A percentile compares a stretch with the other conserved stretches of the same genome.
phyloP scores from a whole-genome alignment of 2,113 vertebrate genomes.

The Accipiter cooperii region DNA sequence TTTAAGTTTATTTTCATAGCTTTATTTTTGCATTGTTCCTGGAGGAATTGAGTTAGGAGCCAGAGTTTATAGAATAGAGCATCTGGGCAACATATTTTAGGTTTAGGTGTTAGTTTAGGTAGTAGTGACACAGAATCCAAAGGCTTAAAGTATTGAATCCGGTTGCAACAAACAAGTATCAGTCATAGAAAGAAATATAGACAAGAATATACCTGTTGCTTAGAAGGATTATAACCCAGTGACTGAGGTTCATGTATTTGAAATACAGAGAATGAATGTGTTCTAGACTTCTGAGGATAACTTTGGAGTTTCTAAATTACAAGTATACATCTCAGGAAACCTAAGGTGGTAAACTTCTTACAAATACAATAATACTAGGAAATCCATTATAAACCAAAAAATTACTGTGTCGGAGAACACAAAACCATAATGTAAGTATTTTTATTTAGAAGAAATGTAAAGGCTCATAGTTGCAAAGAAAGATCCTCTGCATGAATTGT shows the following conservation, averaged over 20 bases:
- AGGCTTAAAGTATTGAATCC: background rate
- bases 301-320: background rate
- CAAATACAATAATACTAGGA: background rate
- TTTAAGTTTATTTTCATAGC: background rate
- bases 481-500: background rate
- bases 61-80: background rate
- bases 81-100: background rate
- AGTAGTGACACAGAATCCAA: background rate
- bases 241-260: background rate
- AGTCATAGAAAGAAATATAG: background rate
- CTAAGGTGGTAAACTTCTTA: background rate
- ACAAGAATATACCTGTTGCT: background rate
- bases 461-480: background rate
- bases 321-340: background rate
- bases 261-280: background rate
- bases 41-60: background rate
- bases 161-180: background rate
- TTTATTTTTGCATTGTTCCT: background rate
- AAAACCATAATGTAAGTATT: background rate
- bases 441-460: background rate
- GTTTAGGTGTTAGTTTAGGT: background rate
- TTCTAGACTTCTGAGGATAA: background rate
- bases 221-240: background rate
- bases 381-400: background rate
- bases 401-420: background rate